Percentiles rank a stretch among this genome's conserved stretches.
phyloP scores from a whole-genome alignment of 2,797 vertebrate species.

The Chiroxiphia lanceolata region DNA sequence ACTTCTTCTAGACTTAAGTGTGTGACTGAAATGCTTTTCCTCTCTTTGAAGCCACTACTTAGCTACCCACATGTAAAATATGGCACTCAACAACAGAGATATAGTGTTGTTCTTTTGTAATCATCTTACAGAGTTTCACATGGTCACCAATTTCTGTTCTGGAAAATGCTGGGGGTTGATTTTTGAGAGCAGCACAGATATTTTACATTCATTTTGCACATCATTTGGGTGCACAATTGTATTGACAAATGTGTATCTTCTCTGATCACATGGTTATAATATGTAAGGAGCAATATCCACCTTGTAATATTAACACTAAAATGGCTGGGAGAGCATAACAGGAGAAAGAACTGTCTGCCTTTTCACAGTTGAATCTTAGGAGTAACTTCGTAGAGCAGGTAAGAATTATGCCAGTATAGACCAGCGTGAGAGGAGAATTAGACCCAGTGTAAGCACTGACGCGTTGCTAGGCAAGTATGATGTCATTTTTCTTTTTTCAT shows the following conservation, averaged over 20 bases:
- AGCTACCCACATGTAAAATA: neutral
- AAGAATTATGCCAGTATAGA: neutral
- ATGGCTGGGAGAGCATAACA: neutral
- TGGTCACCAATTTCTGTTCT: neutral
- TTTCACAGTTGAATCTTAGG: neutral
- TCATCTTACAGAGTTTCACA: neutral
- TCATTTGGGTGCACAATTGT: neutral
- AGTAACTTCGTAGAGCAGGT: neutral
- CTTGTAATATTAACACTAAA: neutral
- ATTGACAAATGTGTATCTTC: neutral
- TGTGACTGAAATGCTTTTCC: neutral
- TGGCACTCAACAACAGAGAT: neutral
- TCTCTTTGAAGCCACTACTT: conserved; percentile 39
- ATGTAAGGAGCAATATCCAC: neutral
- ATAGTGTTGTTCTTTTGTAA: neutral
- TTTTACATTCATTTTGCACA: neutral
- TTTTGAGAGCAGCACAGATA: neutral
- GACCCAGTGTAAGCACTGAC: neutral
- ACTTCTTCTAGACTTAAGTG: neutral
- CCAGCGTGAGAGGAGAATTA: neutral
- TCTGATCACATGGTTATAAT: neutral
- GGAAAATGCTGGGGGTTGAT: neutral
- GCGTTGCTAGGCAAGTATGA: neutral
- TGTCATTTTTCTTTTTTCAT: neutral
- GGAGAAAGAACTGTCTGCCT: neutral